These are phyloP conservation scores for Sphyrna mokarran DNA, from an alignment of 2,113 vertebrate genomes.

Conservation along the genomic window DNA sequence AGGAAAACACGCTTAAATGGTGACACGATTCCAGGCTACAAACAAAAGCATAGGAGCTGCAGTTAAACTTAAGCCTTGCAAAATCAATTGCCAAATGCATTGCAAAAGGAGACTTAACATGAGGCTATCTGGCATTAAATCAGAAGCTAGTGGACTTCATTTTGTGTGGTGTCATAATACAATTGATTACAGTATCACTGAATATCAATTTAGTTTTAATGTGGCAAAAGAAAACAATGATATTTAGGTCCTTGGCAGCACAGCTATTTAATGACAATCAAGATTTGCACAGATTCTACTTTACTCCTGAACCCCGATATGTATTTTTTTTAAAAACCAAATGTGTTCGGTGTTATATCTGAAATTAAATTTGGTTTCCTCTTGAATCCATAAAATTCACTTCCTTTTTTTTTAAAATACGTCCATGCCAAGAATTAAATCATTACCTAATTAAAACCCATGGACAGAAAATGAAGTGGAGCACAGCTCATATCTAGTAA, in stretches of 20 bases:
- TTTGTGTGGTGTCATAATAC: not conserved
- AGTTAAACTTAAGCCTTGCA: no score
- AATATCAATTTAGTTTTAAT: not conserved
- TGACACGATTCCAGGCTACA: constrained; percentile 86
- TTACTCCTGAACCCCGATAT: not conserved
- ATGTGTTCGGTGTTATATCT: not conserved
- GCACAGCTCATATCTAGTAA: not conserved
- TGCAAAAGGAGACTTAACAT: not conserved
- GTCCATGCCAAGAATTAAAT: not conserved
- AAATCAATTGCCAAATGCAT: not conserved
- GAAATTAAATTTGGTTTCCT: not conserved
- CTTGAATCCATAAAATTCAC: not conserved
- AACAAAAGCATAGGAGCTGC: constrained; percentile 39
- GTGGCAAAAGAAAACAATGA: not conserved
- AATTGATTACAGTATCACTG: not conserved
- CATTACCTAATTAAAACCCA: not conserved
- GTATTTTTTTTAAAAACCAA: not conserved
- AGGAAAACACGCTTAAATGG: constrained; percentile 94
- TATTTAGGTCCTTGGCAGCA: not conserved
- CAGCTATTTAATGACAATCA: not conserved
- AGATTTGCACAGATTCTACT: not conserved
- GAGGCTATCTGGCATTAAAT: not conserved
- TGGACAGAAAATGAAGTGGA: not conserved
- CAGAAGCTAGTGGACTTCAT: not conserved
- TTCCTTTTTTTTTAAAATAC: not conserved